phyloP scores from a whole-genome alignment of 2,113 vertebrate genomes.

The Aix galericulata region DNA sequence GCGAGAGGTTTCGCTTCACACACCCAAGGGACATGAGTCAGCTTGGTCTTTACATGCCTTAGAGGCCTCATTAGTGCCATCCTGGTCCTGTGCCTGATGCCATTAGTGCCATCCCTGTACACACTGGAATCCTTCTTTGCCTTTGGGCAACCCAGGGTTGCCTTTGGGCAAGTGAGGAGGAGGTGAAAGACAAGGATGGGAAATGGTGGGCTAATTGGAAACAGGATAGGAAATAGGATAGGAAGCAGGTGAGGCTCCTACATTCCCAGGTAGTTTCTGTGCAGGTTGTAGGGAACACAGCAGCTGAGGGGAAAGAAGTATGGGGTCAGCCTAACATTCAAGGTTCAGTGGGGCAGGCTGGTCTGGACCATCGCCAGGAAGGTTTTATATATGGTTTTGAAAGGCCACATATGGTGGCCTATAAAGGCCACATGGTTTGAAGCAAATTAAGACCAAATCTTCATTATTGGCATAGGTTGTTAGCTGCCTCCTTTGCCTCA shows the following conservation, averaged over 20 bases:
- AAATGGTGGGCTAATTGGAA: neutral
- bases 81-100: too few species aligned
- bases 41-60: neutral
- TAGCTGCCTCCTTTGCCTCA: neutral
- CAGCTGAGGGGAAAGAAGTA: neutral
- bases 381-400: neutral
- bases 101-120: too few species aligned
- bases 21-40: neutral
- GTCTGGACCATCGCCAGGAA: neutral
- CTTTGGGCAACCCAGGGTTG: neutral
- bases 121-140: neutral
- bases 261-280: neutral
- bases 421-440: too few species aligned
- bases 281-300: accelerated
- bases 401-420: neutral
- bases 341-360: neutral
- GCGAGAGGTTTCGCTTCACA: neutral
- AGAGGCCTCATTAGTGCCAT: neutral
- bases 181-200: neutral
- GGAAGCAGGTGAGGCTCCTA: neutral
- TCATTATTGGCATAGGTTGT: neutral
- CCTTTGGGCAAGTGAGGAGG: accelerated
- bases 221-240: neutral
- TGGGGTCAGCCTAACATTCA: neutral
- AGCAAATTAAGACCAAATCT: neutral